Conservation (phyloP, 2,888 invertebrate species). For the Matsumyia berberina region DNA sequence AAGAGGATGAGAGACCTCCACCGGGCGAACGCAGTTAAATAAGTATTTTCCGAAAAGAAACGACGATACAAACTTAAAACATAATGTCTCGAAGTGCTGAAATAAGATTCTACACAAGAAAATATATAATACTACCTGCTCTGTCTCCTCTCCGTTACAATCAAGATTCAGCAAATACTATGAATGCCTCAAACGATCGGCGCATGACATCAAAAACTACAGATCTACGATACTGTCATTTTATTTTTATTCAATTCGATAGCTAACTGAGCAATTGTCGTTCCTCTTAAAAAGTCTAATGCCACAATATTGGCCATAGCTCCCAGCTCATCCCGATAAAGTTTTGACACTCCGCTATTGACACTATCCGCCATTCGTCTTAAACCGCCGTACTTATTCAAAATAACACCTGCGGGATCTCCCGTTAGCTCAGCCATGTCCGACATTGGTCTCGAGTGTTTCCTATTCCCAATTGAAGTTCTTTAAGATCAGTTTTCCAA, state of each 20-base stretch:
- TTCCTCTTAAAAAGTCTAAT: slow-evolving; percentile 86
- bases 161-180: no score
- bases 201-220: not conserved
- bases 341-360: slow-evolving; percentile 86
- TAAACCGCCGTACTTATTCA: slow-evolving; percentile 85
- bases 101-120: no score
- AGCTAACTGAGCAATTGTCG: slow-evolving; percentile 84
- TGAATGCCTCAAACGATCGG: no score
- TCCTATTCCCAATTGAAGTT: slow-evolving; percentile 75
- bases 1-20: no score
- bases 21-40: no score
- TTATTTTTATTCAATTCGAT: slow-evolving; percentile 77
- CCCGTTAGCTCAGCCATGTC: slow-evolving; percentile 88
- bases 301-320: slow-evolving; percentile 85
- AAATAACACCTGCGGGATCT: slow-evolving; percentile 85
- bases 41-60: no score
- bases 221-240: slow-evolving; percentile 21
- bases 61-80: no score
- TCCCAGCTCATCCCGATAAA: slow-evolving; percentile 84
- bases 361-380: slow-evolving; percentile 86
- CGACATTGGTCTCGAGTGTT: slow-evolving; percentile 81
- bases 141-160: no score
- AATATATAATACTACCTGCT: no score
- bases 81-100: no score
- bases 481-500: not conserved